Conservation (phyloP, 2,113 vertebrate genomes). For the Cygnus atratus region DNA sequence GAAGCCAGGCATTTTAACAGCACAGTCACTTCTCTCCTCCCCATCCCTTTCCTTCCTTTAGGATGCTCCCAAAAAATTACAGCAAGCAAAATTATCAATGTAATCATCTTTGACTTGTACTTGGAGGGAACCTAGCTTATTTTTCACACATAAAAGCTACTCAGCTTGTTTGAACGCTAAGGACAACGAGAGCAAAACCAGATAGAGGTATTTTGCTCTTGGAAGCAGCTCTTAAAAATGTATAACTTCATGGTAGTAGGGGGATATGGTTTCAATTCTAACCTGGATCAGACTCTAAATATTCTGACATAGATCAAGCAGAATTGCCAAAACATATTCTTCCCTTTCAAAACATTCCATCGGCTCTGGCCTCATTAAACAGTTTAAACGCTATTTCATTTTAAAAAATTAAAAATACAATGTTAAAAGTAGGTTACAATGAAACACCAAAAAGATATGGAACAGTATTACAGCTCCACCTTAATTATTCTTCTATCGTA, state of each 20-base stretch:
- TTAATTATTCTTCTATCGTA: background rate
- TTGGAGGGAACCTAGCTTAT: background rate
- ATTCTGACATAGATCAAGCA: conserved; percentile 59
- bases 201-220: conserved; percentile 60
- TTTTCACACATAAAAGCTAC: background rate
- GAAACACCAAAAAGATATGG: background rate
- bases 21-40: background rate
- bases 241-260: conserved; percentile 29
- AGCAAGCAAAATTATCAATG: background rate
- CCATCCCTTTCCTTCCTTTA: background rate
- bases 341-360: conserved; percentile 61
- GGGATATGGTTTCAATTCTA: conserved; percentile 73
- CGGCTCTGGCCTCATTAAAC: background rate
- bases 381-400: conserved; percentile 16
- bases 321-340: conserved; percentile 56
- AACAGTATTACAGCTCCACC: background rate
- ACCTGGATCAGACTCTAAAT: conserved; percentile 57
- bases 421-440: background rate
- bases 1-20: background rate
- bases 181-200: conserved; percentile 4
- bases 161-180: conserved; percentile 30
- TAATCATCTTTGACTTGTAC: background rate
- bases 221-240: conserved; percentile 31
- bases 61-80: background rate
- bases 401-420: conserved; percentile 19